A percentile compares a stretch with the other conserved stretches of the same genome.
These are phyloP conservation scores for Drosophila pallidifrons DNA, from an alignment of 1,140 invertebrate genomes.

Conservation along the genomic window DNA sequence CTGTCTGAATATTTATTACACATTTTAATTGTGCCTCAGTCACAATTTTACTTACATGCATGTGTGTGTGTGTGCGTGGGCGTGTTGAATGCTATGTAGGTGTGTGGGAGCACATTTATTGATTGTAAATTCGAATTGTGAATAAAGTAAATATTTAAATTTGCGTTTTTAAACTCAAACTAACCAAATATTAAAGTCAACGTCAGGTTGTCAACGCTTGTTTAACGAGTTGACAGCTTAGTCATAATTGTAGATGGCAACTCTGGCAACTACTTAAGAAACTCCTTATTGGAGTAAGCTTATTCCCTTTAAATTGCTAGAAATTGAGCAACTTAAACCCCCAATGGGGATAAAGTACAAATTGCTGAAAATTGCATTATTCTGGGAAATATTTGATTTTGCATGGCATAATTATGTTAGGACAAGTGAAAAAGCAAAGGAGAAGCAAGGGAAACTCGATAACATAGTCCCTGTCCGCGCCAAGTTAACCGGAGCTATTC, in stretches of 20 bases:
- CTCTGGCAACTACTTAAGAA: neutral
- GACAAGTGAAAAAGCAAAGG: neutral
- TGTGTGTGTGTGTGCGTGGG: neutral
- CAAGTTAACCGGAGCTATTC: slow-evolving; percentile 20
- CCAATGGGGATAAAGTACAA: neutral
- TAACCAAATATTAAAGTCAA: neutral
- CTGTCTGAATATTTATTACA: slow-evolving; percentile 37
- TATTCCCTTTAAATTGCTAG: neutral
- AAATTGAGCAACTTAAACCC: neutral
- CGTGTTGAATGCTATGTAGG: neutral
- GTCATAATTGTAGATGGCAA: neutral
- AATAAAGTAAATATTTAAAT: neutral
- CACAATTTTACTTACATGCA: neutral
- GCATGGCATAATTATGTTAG: slow-evolving; percentile 9
- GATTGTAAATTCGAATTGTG: neutral
- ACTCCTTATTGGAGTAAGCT: neutral
- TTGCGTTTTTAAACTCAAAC: neutral
- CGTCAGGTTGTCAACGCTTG: neutral
- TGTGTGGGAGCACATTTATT: slow-evolving; percentile 4
- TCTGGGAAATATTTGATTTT: slow-evolving; percentile 12
- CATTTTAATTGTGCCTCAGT: slow-evolving; percentile 38
- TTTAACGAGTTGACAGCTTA: neutral
- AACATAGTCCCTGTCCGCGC: neutral
- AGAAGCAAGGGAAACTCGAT: neutral
- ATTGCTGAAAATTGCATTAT: slow-evolving; percentile 10